Conservation (phyloP, 1,140 invertebrate species). For the Triops longicaudatus region DNA sequence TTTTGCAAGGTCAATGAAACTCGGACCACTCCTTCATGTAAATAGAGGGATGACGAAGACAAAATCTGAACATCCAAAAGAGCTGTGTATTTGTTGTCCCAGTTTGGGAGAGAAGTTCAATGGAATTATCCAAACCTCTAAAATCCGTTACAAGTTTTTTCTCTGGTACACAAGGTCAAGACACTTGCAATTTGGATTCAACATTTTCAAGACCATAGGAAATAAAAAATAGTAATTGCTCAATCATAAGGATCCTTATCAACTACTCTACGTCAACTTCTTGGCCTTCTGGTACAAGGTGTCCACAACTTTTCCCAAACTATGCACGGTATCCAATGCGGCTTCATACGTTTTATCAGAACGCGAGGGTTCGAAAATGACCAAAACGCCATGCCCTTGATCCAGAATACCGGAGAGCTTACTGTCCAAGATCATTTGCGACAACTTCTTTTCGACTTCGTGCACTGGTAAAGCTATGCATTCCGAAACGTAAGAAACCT, state of each 20-base stretch:
- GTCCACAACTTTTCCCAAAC: slow-evolving; percentile 98
- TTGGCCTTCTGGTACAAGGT: slow-evolving; percentile 97
- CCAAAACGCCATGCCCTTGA: slow-evolving; percentile 93
- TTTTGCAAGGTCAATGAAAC: slow-evolving; percentile 2
- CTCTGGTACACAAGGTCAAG: not conserved
- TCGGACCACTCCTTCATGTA: not conserved
- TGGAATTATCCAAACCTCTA: not conserved
- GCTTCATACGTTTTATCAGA: slow-evolving; percentile 95
- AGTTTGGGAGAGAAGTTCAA: not conserved
- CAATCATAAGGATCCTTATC: not conserved
- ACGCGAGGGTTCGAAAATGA: slow-evolving; percentile 92
- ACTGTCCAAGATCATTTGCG: slow-evolving; percentile 99
- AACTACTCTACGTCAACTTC: slow-evolving; percentile 72
- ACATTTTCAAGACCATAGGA: not conserved
- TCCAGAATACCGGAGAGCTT: slow-evolving; percentile 95
- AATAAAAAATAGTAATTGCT: not conserved
- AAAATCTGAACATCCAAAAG: not conserved
- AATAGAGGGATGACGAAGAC: not conserved
- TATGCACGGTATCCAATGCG: slow-evolving; percentile 92
- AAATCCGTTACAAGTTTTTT: not conserved
- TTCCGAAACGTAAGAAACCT: slow-evolving; percentile 71
- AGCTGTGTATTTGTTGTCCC: not conserved
- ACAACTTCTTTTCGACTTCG: slow-evolving; percentile 95
- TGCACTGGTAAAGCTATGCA: slow-evolving; percentile 80
- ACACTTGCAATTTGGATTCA: not conserved